Percentiles rank a stretch among this genome's conserved stretches.
Evolutionary conservation across 2,113 vertebrate genomes (phyloP).

Genomic region (Okapia johnstoni): DNA sequence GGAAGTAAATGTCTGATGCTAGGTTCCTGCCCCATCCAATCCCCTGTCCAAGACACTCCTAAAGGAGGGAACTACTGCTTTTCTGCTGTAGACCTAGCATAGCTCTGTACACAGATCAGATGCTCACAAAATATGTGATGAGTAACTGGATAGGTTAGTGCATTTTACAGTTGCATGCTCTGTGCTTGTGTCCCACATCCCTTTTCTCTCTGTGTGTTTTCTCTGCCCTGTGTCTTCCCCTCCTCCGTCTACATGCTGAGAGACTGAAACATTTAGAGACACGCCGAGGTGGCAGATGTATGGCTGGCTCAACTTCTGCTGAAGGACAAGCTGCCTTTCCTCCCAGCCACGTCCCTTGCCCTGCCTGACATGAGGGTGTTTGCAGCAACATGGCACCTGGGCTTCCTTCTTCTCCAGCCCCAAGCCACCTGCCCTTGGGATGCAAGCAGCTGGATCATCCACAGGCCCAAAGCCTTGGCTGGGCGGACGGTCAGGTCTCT

Average conservation of each 20-base stretch:
- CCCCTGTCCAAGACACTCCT: accelerated
- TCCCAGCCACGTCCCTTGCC: accelerated
- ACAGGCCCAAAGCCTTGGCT: constrained; percentile 34
- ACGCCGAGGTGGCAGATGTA: accelerated
- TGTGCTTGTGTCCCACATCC: background rate
- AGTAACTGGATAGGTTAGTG: background rate
- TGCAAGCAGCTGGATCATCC: background rate
- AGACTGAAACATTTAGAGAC: background rate
- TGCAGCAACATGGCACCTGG: background rate
- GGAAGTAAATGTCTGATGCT: background rate
- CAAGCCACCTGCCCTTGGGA: background rate
- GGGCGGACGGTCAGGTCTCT: constrained; percentile 48
- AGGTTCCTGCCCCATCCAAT: background rate
- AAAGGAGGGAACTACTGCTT: background rate
- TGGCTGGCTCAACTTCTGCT: background rate
- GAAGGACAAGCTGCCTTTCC: background rate
- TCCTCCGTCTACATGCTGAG: accelerated
- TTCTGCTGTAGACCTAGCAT: too few relatives aligned
- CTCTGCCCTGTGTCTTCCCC: accelerated
- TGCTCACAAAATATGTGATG: background rate
- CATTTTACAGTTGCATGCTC: accelerated
- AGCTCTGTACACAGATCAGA: background rate
- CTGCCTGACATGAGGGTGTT: accelerated
- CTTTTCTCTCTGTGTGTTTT: background rate
- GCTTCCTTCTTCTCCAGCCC: background rate